phyloP scores from a whole-genome alignment of 2,113 vertebrate genomes.

The Syngnathus scovelli region DNA sequence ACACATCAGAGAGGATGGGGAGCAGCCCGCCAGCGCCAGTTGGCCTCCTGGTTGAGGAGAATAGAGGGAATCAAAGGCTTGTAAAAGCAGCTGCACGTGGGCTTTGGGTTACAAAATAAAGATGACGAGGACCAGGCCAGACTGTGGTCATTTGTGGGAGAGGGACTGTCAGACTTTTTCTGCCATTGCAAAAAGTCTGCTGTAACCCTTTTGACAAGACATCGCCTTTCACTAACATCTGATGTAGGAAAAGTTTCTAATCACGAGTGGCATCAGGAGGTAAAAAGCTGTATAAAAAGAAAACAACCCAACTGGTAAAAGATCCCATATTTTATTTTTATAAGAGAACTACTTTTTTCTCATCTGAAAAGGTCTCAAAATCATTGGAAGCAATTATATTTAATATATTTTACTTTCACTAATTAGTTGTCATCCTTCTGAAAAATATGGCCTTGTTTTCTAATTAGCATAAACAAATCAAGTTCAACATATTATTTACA shows the following conservation, averaged over 20 bases:
- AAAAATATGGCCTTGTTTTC: no score
- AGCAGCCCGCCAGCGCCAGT: constrained; percentile 55
- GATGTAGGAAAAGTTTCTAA: constrained; percentile 33
- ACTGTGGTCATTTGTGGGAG: constrained; percentile 62
- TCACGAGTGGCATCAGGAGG: constrained; percentile 40
- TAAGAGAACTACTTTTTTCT: not conserved
- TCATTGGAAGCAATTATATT: no score
- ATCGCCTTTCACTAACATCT: constrained; percentile 53
- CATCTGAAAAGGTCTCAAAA: not conserved
- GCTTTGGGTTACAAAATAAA: constrained; percentile 64
- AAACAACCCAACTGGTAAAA: not conserved
- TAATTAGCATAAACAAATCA: no score
- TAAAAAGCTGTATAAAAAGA: not conserved
- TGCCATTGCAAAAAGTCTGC: constrained; percentile 47
- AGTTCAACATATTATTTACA: no score
- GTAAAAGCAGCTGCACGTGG: constrained; percentile 66
- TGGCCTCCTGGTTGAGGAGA: constrained; percentile 59
- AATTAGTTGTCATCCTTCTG: no score
- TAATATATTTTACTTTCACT: no score
- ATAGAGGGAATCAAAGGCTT: constrained; percentile 57
- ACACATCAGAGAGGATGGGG: constrained; percentile 61
- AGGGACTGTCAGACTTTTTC: constrained; percentile 49
- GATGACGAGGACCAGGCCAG: constrained; percentile 65
- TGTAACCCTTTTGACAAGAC: constrained; percentile 56
- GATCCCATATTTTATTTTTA: not conserved